Conservation (phyloP, 2,113 vertebrate genomes). For the Pungitius pungitius region DNA sequence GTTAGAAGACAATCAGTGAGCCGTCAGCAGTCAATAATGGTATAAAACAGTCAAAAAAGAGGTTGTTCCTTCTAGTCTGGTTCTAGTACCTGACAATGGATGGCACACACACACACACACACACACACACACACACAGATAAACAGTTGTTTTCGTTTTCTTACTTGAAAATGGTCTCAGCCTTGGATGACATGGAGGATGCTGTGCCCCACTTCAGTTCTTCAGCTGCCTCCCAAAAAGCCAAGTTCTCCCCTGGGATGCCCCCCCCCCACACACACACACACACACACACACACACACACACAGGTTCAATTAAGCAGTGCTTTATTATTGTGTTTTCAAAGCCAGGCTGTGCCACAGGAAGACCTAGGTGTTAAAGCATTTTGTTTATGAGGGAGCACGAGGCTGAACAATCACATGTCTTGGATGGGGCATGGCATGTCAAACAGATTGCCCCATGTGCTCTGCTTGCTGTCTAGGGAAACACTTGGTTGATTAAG, state of each 20-base stretch:
- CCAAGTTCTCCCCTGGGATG: slow-evolving; percentile 91
- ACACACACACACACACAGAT: background rate
- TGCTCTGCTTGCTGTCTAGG: background rate
- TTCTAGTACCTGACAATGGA: background rate
- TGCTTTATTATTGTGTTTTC: background rate
- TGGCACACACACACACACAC: background rate
- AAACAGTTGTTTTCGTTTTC: background rate
- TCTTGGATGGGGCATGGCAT: background rate
- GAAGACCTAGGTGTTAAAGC: background rate
- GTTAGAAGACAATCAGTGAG: background rate
- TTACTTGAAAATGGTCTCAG: slow-evolving; percentile 94
- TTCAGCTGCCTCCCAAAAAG: slow-evolving; percentile 98
- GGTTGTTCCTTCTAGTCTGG: too few species aligned
- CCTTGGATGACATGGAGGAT: slow-evolving; percentile 91
- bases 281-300: background rate
- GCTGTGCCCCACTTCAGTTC: slow-evolving; percentile 93
- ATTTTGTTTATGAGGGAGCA: background rate
- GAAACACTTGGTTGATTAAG: background rate
- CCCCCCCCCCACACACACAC: background rate
- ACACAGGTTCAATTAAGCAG: background rate
- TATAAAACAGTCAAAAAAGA: background rate
- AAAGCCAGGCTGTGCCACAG: background rate
- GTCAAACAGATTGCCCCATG: background rate
- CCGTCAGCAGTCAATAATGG: background rate
- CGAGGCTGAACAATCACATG: background rate